These are phyloP conservation scores for Oncorhynchus gorbuscha DNA, from an alignment of 2,113 vertebrate species.

Conservation along the genomic window DNA sequence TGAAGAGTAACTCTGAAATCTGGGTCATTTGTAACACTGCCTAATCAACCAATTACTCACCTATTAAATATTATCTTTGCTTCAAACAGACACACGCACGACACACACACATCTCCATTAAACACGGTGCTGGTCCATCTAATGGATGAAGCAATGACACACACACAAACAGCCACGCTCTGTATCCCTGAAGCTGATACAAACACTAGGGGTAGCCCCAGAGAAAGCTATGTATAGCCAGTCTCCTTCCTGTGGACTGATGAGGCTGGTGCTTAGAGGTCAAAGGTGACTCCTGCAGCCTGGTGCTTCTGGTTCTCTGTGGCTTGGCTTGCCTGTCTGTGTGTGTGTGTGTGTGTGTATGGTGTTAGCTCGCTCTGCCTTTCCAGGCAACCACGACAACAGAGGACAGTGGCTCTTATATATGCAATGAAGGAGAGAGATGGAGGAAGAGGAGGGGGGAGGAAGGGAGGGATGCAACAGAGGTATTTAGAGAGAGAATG, in stretches of 20 bases:
- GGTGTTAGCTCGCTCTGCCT: background rate
- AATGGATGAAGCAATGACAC: slow-evolving; percentile 12
- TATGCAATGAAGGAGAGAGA: background rate
- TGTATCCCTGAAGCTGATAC: background rate
- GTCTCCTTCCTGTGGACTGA: background rate
- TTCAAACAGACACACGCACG: background rate
- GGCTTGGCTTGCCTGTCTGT: background rate
- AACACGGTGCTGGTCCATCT: slow-evolving; percentile 49
- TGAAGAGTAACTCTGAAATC: slow-evolving; percentile 18
- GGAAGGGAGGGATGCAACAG: background rate
- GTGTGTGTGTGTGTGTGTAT: background rate
- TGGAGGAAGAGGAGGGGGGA: background rate
- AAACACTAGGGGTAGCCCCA: background rate
- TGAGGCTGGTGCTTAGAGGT: background rate
- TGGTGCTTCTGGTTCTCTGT: too few species aligned
- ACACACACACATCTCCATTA: slow-evolving; percentile 28
- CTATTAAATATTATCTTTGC: slow-evolving; percentile 54
- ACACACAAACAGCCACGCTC: background rate
- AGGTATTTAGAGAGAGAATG: background rate
- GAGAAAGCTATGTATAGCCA: too few species aligned
- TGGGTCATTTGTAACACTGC: slow-evolving; percentile 63
- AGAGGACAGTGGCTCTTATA: background rate
- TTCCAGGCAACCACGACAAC: background rate
- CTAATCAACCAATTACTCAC: slow-evolving; percentile 53
- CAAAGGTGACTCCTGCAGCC: background rate